These are phyloP conservation scores for Epinotia bilunana DNA, from an alignment of 2,888 invertebrate genomes.

Conservation along the genomic window DNA sequence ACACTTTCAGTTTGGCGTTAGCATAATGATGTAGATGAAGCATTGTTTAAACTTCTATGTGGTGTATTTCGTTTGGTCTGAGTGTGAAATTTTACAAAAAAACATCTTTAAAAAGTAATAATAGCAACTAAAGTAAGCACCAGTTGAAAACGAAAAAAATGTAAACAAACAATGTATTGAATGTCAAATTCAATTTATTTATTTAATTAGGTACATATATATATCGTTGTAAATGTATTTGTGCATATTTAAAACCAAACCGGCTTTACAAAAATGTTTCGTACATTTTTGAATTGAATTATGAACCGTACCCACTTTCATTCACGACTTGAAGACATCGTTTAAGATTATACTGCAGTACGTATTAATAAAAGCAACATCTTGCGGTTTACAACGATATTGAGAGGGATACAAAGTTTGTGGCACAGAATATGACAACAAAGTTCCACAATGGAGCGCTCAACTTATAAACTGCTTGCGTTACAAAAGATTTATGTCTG, in stretches of 20 bases:
- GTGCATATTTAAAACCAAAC: background rate
- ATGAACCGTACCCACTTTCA: background rate
- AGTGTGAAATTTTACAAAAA: background rate
- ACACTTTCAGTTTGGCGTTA: conserved; percentile 30
- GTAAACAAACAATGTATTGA: no score
- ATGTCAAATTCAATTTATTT: no score
- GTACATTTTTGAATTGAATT: background rate
- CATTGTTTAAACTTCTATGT: background rate
- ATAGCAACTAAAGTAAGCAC: no score
- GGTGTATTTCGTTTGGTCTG: background rate
- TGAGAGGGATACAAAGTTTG: conserved; percentile 19
- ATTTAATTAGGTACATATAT: no score
- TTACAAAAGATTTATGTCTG: conserved; percentile 38
- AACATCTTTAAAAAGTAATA: background rate
- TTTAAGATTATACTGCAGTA: background rate
- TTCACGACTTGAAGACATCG: background rate
- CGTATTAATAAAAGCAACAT: background rate
- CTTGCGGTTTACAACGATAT: conserved; percentile 25
- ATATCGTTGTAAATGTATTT: background rate
- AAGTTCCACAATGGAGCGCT: conserved; percentile 28
- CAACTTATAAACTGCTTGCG: conserved; percentile 34
- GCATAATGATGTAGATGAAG: conserved; percentile 17
- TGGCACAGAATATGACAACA: conserved; percentile 25
- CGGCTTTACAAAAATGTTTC: no score
- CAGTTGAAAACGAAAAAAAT: no score